Conservation (phyloP, 2,888 invertebrate species). For the Erannis defoliaria region DNA sequence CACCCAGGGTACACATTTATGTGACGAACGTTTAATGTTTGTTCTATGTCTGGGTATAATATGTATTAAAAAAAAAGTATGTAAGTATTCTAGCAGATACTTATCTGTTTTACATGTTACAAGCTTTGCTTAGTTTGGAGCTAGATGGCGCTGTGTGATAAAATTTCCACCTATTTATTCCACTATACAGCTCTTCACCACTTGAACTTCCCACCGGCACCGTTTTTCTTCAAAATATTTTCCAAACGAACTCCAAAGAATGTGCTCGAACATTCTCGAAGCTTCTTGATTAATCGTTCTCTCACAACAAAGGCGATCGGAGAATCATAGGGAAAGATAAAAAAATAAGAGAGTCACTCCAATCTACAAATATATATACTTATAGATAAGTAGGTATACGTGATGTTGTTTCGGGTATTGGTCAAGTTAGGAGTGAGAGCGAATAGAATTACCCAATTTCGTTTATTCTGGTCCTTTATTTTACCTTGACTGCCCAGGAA, state of each 20-base stretch:
- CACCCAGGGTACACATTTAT: too few species aligned
- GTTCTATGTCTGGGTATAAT: too few species aligned
- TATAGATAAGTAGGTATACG: not conserved
- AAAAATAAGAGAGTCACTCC: conserved; percentile 30
- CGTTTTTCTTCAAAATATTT: conserved; percentile 24
- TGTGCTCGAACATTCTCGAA: conserved; percentile 8
- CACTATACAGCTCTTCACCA: too few species aligned
- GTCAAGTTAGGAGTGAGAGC: not conserved
- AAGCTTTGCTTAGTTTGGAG: too few species aligned
- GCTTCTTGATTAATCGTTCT: conserved; percentile 25
- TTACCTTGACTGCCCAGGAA: too few species aligned
- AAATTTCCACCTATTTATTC: too few species aligned
- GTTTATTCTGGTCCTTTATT: not conserved
- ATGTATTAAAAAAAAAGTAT: too few species aligned
- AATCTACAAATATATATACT: conserved; percentile 4
- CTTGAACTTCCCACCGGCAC: too few species aligned
- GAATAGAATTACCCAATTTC: not conserved
- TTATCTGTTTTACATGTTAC: too few species aligned
- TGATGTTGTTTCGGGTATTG: conserved; percentile 1
- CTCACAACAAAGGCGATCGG: conserved; percentile 29
- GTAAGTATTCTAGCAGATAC: too few species aligned
- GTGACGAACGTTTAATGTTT: too few species aligned
- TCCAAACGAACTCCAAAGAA: conserved; percentile 1
- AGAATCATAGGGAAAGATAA: conserved; percentile 29
- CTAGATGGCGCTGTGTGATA: too few species aligned